Evolutionary conservation across 2,113 vertebrate genomes (phyloP).

Genomic region (Pteronura brasiliensis): DNA sequence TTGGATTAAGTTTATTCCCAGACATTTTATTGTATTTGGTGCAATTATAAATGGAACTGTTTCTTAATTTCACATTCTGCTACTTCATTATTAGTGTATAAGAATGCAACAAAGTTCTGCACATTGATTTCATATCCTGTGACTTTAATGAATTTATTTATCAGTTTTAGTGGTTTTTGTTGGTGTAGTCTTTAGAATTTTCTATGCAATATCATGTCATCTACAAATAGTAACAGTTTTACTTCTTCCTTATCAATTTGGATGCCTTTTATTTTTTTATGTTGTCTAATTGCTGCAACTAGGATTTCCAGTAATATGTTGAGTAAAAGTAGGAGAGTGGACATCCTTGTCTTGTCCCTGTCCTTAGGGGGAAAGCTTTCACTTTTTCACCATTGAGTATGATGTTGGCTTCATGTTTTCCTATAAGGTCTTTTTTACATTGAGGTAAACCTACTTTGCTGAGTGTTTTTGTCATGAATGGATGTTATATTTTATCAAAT

Average conservation of each 20-base stretch:
- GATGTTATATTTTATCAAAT: not conserved
- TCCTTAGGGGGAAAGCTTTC: not conserved
- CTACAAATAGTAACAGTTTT: not conserved
- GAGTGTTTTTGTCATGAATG: not conserved
- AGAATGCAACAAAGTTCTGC: not conserved
- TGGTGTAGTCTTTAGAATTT: not conserved
- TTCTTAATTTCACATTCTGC: not conserved
- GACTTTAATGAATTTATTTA: not conserved
- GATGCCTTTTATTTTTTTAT: not conserved
- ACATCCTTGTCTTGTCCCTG: not conserved
- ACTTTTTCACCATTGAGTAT: not conserved
- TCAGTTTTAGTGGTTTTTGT: not conserved
- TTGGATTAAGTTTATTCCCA: not conserved
- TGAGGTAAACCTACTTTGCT: not conserved
- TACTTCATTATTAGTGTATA: not conserved
- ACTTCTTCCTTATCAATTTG: not conserved
- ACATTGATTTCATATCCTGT: not conserved
- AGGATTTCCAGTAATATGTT: not conserved
- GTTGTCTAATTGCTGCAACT: not conserved
- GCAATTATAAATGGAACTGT: not conserved
- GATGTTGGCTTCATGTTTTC: not conserved
- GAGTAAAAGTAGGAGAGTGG: not conserved
- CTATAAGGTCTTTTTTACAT: not conserved
- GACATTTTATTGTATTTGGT: not conserved
- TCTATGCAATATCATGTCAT: not conserved